Conservation (phyloP, 2,888 invertebrate species). For the Pammene aurita region DNA sequence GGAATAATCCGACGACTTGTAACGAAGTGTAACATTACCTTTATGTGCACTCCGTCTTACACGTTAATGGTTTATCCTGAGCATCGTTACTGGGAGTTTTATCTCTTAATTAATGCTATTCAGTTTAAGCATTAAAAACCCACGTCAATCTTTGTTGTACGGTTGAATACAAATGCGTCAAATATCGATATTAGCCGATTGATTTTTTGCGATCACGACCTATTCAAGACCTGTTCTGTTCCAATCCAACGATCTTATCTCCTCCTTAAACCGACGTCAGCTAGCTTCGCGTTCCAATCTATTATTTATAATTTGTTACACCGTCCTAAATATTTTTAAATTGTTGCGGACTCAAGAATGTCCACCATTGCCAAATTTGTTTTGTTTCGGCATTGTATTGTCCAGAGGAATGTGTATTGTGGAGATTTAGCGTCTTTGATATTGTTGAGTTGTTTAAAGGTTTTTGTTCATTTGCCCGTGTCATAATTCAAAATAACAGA, state of each 20-base stretch:
- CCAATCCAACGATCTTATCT: conserved; percentile 45
- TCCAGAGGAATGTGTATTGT: conserved; percentile 27
- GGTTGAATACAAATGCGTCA: conserved; percentile 23
- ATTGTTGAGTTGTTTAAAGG: conserved; percentile 20
- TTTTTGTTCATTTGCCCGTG: conserved; percentile 26
- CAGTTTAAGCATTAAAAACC: conserved; percentile 22
- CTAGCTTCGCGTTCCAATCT: conserved; percentile 49
- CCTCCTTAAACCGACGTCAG: conserved; percentile 45
- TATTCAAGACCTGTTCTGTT: conserved; percentile 57
- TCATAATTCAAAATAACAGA: conserved; percentile 39
- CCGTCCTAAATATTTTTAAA: conserved; percentile 53
- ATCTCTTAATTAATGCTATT: conserved; percentile 24
- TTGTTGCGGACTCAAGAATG: conserved; percentile 43
- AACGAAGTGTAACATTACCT: conserved; percentile 6
- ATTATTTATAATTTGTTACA: conserved; percentile 55
- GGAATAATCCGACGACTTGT: conserved; percentile 15
- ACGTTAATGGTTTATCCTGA: neutral
- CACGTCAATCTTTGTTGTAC: conserved; percentile 12
- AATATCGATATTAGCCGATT: conserved; percentile 42
- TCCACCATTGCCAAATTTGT: conserved; percentile 37
- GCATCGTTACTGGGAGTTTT: neutral
- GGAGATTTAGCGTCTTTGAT: conserved; percentile 20
- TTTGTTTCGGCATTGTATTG: conserved; percentile 37
- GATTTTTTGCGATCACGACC: conserved; percentile 54
- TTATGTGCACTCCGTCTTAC: conserved; percentile 1